A percentile compares a stretch with the other conserved stretches of the same genome.
These are phyloP conservation scores for Torymus texanus DNA, from an alignment of 2,888 invertebrate species.

Conservation along the genomic window DNA sequence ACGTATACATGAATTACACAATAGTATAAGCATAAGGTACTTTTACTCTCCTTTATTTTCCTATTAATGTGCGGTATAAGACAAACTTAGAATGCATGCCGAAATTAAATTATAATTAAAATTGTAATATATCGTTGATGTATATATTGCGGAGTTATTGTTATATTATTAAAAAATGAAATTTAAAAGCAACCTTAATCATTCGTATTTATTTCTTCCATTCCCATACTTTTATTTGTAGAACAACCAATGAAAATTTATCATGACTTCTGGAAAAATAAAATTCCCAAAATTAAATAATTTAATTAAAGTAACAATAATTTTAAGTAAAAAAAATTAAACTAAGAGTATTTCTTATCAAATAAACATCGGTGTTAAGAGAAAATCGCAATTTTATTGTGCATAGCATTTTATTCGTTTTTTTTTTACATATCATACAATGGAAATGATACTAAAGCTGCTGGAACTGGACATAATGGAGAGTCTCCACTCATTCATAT, in stretches of 20 bases:
- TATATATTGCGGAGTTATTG: slow-evolving; percentile 73
- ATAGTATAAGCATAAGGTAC: slow-evolving; percentile 10
- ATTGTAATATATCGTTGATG: slow-evolving; percentile 73
- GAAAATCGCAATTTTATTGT: slow-evolving; percentile 56
- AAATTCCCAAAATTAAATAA: slow-evolving; percentile 10
- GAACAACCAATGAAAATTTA: background rate
- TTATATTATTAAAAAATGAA: slow-evolving; percentile 71
- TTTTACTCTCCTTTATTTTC: slow-evolving; percentile 31
- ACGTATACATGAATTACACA: background rate
- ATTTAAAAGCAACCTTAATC: slow-evolving; percentile 57
- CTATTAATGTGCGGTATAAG: slow-evolving; percentile 29
- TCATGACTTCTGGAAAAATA: background rate
- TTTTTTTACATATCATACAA: slow-evolving; percentile 74
- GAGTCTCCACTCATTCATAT: slow-evolving; percentile 3
- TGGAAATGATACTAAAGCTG: slow-evolving; percentile 73
- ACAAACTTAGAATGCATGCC: slow-evolving; percentile 39
- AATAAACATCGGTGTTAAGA: background rate
- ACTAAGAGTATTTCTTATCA: too few relatives aligned
- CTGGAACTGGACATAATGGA: slow-evolving; percentile 64
- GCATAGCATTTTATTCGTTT: slow-evolving; percentile 65
- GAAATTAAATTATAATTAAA: slow-evolving; percentile 42
- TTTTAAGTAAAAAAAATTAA: too few relatives aligned
- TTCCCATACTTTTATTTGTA: too few relatives aligned
- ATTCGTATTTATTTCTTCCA: background rate
- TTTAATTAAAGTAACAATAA: slow-evolving; percentile 4